These are phyloP conservation scores for Bucco capensis DNA, from an alignment of 2,113 vertebrate species.

Conservation along the genomic window DNA sequence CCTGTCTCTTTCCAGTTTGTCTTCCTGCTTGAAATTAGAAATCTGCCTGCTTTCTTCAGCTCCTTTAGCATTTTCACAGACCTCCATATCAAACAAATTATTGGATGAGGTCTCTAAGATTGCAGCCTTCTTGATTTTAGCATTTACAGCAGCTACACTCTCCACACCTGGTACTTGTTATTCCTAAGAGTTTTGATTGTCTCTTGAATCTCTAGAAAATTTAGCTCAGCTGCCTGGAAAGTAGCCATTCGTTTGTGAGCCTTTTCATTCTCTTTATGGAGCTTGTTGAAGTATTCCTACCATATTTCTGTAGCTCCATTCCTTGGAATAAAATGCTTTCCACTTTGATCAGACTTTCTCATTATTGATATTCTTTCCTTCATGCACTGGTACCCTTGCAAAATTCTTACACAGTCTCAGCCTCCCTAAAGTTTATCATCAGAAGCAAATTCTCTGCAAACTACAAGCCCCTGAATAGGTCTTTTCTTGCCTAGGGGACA, in stretches of 20 bases:
- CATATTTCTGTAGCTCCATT: background rate
- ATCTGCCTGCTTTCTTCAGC: background rate
- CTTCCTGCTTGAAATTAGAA: background rate
- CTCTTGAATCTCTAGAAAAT: slow-evolving; percentile 32
- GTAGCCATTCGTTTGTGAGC: slow-evolving; percentile 33
- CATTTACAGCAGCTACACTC: background rate
- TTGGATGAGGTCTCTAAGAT: background rate
- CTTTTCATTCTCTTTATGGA: background rate
- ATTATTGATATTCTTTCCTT: background rate
- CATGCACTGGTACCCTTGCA: background rate
- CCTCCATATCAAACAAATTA: background rate
- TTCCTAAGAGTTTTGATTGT: slow-evolving; percentile 20
- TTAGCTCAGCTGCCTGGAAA: slow-evolving; percentile 25
- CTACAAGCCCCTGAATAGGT: background rate
- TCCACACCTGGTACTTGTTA: slow-evolving; percentile 39
- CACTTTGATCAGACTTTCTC: background rate
- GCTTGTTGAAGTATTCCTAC: background rate
- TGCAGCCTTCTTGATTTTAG: background rate
- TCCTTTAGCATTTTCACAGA: background rate
- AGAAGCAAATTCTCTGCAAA: background rate
- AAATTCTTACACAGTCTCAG: background rate
- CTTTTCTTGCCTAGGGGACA: background rate
- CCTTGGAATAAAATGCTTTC: background rate
- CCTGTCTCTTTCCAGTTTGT: background rate
- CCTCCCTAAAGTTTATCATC: background rate